Percentiles rank a stretch among this genome's conserved stretches.
Conservation (phyloP, 2,113 vertebrate species). For the Trematomus loennbergii region DNA sequence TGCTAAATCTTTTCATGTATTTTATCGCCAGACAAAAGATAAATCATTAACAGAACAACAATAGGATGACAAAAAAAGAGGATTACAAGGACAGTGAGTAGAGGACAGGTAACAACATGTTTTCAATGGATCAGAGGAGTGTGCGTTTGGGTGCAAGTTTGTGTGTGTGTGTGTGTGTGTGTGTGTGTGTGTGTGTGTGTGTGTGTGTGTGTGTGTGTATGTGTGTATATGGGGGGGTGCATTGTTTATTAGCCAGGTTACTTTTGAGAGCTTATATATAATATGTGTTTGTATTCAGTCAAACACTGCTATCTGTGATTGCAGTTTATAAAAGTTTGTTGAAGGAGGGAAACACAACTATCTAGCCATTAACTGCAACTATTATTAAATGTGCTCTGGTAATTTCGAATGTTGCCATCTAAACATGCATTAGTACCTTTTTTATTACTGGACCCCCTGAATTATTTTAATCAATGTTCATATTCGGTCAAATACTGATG, state of each 20-base stretch:
- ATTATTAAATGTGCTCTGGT: neutral
- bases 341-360: constrained; percentile 32
- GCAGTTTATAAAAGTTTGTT: constrained; percentile 7
- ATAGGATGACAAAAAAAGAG: too few species aligned
- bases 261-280: constrained; percentile 16
- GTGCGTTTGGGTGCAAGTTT: too few species aligned
- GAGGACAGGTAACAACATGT: too few species aligned
- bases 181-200: too few species aligned
- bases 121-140: too few species aligned
- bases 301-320: neutral
- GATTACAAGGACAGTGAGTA: too few species aligned
- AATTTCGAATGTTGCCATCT: neutral
- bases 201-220: too few species aligned
- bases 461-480: neutral
- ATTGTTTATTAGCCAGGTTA: constrained; percentile 20
- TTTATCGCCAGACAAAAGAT: too few species aligned
- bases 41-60: too few species aligned
- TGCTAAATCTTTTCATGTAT: neutral
- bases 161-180: too few species aligned
- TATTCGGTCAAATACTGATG: constrained; percentile 9
- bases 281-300: constrained; percentile 20
- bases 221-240: neutral
- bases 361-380: neutral
- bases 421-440: neutral
- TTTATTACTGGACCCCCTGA: too few species aligned